Percentiles rank a stretch among this genome's conserved stretches.
Evolutionary conservation across 2,888 invertebrate genomes (phyloP).

Genomic region (Amblyjoppa proteus): DNA sequence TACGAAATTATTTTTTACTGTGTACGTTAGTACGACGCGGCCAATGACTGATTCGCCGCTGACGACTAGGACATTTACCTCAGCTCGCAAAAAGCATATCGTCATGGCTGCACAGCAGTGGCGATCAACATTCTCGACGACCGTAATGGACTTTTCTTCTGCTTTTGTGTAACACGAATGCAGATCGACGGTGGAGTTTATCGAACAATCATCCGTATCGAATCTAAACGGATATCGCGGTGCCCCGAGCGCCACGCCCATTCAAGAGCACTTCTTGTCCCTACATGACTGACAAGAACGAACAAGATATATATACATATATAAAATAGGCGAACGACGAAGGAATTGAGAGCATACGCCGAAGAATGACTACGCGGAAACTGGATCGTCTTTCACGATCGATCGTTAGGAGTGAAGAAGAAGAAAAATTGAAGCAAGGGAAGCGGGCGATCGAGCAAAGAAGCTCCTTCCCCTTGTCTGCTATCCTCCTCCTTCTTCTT

Average conservation of each 20-base stretch:
- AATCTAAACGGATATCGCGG: conserved; percentile 55
- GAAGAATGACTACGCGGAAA: conserved; percentile 67
- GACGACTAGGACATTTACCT: no score
- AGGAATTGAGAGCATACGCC: conserved; percentile 40
- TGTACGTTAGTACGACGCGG: no score
- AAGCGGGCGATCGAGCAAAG: conserved; percentile 53
- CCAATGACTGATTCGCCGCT: no score
- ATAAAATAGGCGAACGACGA: conserved; percentile 26
- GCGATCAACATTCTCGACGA: conserved; percentile 40
- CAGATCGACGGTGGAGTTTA: conserved; percentile 8
- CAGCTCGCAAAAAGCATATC: neutral
- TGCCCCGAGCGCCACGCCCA: conserved; percentile 49
- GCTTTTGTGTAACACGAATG: conserved; percentile 6
- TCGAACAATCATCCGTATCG: conserved; percentile 57
- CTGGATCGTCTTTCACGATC: conserved; percentile 65
- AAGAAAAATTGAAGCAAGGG: conserved; percentile 16
- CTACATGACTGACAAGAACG: conserved; percentile 8
- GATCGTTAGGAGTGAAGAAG: conserved; percentile 59
- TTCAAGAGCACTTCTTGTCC: conserved; percentile 45
- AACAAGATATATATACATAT: neutral
- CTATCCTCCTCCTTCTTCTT: conserved; percentile 34
- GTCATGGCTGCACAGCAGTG: neutral
- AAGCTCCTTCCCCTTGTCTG: conserved; percentile 45
- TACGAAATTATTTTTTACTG: no score
- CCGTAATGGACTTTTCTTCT: conserved; percentile 53